Evolutionary conservation across 2,888 invertebrate species (phyloP).

Genomic region (Hemaris fuciformis): DNA sequence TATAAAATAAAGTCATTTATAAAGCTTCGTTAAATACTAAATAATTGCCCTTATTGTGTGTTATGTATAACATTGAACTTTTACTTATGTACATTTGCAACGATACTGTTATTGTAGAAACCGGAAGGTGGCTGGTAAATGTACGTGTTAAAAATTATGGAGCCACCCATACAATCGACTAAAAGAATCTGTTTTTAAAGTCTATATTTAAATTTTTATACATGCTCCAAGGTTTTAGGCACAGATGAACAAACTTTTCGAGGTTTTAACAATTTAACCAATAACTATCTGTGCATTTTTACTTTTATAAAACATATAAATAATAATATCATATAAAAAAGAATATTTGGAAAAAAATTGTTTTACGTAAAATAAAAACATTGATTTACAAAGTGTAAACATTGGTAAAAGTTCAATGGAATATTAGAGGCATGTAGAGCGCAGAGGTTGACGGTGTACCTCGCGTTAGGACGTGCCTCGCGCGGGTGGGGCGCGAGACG

Average conservation of each 20-base stretch:
- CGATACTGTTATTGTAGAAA: not conserved
- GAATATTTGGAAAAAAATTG: no score
- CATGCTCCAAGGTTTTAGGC: not conserved
- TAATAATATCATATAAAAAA: no score
- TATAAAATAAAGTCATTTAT: not conserved
- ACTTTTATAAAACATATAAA: no score
- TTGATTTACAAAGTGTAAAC: no score
- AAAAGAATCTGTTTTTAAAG: conserved; percentile 7
- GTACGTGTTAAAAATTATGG: not conserved
- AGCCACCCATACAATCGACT: not conserved
- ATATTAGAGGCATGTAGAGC: conserved; percentile 16
- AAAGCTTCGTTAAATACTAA: not conserved
- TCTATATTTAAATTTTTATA: conserved; percentile 14
- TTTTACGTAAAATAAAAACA: not conserved
- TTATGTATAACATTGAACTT: conserved; percentile 39
- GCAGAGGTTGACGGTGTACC: conserved; percentile 19
- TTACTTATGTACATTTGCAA: conserved; percentile 32
- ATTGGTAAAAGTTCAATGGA: conserved; percentile 39
- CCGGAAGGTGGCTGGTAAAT: not conserved
- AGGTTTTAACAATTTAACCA: not conserved
- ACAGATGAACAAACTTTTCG: conserved; percentile 1
- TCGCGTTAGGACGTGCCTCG: conserved; percentile 20
- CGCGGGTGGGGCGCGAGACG: conserved; percentile 18
- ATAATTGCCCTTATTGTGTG: conserved; percentile 36
- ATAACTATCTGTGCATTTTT: not conserved